These are phyloP conservation scores for Clarias macrocephalus DNA, from an alignment of 2,113 vertebrate genomes.

Conservation along the genomic window DNA sequence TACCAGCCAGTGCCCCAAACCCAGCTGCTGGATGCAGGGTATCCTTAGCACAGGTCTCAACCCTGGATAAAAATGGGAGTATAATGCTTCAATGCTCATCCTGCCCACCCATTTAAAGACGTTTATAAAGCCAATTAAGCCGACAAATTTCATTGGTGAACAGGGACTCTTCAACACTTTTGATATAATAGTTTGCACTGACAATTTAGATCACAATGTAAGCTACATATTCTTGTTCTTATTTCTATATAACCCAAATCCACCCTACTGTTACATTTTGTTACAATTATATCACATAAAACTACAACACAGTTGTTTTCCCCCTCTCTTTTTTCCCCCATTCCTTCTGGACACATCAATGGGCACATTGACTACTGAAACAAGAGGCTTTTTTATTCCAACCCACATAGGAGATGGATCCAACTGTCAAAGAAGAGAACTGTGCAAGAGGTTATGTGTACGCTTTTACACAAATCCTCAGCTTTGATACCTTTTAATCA, in stretches of 20 bases:
- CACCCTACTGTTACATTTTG: not conserved
- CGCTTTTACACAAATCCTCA: not conserved
- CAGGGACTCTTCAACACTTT: not conserved
- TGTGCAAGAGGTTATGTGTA: not conserved
- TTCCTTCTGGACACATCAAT: not conserved
- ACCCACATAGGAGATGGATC: not conserved
- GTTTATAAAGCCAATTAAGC: not conserved
- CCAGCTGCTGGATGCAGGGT: too few species aligned
- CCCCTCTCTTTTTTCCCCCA: too few species aligned
- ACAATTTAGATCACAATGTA: not conserved
- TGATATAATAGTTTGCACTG: not conserved
- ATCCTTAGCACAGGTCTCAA: too few species aligned
- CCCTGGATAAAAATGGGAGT: too few species aligned
- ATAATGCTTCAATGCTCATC: not conserved
- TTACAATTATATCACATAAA: not conserved
- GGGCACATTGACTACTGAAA: constrained; percentile 29
- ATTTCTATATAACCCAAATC: not conserved
- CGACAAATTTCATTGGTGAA: not conserved
- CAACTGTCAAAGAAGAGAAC: not conserved
- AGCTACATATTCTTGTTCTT: not conserved
- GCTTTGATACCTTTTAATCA: too few species aligned
- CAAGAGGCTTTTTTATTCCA: constrained; percentile 35
- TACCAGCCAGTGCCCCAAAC: too few species aligned
- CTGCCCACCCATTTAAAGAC: too few species aligned
- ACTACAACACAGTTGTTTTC: not conserved